Percentiles rank a stretch among this genome's conserved stretches.
Evolutionary conservation across 1,140 invertebrate species (phyloP).

Genomic region (Panonychus citri): DNA sequence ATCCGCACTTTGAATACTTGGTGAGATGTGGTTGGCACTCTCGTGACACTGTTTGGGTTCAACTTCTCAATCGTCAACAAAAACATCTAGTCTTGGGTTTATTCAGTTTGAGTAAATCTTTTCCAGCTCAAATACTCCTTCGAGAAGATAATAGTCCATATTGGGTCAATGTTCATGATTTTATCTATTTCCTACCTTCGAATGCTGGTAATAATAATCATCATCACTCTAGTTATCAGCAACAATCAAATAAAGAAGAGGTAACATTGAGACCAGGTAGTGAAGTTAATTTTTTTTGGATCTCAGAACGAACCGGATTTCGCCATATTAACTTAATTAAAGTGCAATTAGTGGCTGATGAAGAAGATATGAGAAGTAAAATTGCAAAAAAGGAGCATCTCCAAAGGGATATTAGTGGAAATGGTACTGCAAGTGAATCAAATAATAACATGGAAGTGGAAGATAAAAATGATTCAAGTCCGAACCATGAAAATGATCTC

Average conservation of each 20-base stretch:
- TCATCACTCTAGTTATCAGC: too few relatives aligned
- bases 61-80: slow-evolving; percentile 61
- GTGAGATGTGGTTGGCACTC: slow-evolving; percentile 79
- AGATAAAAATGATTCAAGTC: background rate
- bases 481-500: background rate
- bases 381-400: background rate
- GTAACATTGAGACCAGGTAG: background rate
- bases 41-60: slow-evolving; percentile 66
- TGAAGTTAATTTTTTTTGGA: slow-evolving; percentile 59
- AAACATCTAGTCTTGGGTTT: slow-evolving; percentile 40
- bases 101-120: slow-evolving; percentile 20
- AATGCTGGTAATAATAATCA: slow-evolving; percentile 24
- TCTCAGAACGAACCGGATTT: slow-evolving; percentile 71
- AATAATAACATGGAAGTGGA: background rate
- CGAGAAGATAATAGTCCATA: slow-evolving; percentile 39
- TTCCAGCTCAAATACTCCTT: slow-evolving; percentile 31
- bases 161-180: slow-evolving; percentile 79
- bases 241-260: background rate
- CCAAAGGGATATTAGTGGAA: background rate
- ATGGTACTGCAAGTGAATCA: background rate
- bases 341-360: slow-evolving; percentile 19
- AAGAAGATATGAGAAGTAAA: background rate
- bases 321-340: slow-evolving; percentile 64
- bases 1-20: slow-evolving; percentile 80
- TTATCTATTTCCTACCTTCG: slow-evolving; percentile 53